Base-by-base conservation (phyloP, 2,797 vertebrate genomes). In the Coregonus suidteri region DNA sequence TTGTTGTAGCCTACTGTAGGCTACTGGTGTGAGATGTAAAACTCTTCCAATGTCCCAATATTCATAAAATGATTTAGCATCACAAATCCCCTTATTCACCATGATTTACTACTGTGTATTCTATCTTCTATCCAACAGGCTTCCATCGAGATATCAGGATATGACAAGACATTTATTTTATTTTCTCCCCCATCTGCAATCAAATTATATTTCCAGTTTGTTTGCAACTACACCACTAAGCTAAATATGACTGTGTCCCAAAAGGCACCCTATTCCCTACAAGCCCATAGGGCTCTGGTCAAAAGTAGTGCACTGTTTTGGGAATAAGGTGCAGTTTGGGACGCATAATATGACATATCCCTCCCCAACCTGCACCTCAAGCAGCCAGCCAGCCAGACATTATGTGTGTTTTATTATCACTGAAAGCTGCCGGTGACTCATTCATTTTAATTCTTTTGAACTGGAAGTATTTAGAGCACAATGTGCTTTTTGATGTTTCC, bases 401-500 rank as follows among this genome's bases (percentile, higher is more conserved):
- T 93, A 20, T 95, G 94, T 95, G 93, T 94, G 93, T 94, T 95
- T 94, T 94, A 95, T 95, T 95, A 95, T 94, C 94, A 94, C 93
- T 90, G 94, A 93, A 94, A 93, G 92, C 84, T 91, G 92, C 89
- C 92, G 94, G 84, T 86, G 87, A 95, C 93, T 96, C 87, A 88
- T 96, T 95, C 87, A 89, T 96, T 95, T 93, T 93, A 94, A 95
- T 95, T 94, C 93, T 93, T 94, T 93, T 93, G 93, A 93, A 91
- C 89, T 86, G 91, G 93, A 94, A 95, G 91, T 25, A 90, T 91
- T 93, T 90, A 93, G 91, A 94, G 91, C 93, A 90, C 94, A 95
- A 95, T 95, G 95, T 95, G 95, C 93, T 96, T 96, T 94, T 94
- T 94, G 95, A 96, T 96, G 95, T 95, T 95, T 94, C 94, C 92